Conservation (phyloP, 2,888 invertebrate species). For the Aethes cnicana region DNA sequence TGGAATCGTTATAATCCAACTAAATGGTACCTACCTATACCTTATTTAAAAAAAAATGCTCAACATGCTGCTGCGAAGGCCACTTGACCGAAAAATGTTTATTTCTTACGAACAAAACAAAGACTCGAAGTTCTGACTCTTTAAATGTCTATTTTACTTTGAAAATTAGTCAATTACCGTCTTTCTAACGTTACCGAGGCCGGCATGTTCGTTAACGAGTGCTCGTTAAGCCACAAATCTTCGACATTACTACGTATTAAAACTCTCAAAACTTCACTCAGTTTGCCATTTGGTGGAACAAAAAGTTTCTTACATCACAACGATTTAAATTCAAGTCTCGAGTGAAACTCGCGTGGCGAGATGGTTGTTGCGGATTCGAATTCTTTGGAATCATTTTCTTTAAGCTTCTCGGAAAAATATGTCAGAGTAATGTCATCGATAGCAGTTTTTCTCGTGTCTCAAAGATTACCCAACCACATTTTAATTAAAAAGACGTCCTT, state of each 20-base stretch:
- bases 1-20: no score
- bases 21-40: no score
- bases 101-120: conserved; percentile 37
- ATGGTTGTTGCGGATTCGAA: conserved; percentile 13
- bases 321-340: conserved; percentile 76
- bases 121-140: conserved; percentile 38
- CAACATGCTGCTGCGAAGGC: conserved; percentile 9
- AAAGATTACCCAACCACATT: no score
- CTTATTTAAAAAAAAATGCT: no score
- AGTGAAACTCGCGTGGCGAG: conserved; percentile 39
- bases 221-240: conserved; percentile 78
- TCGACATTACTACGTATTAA: conserved; percentile 78
- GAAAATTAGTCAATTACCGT: conserved; percentile 54
- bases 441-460: no score
- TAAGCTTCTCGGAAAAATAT: no score
- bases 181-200: conserved; percentile 56
- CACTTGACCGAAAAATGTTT: not conserved
- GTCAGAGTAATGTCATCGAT: no score
- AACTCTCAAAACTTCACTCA: conserved; percentile 76
- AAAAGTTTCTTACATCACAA: conserved; percentile 77
- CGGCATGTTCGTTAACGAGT: conserved; percentile 68
- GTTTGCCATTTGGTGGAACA: conserved; percentile 70
- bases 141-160: conserved; percentile 45
- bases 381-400: no score
- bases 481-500: no score